Evolutionary conservation across 2,113 vertebrate genomes (phyloP).

Genomic region (Catharus fuscescens): DNA sequence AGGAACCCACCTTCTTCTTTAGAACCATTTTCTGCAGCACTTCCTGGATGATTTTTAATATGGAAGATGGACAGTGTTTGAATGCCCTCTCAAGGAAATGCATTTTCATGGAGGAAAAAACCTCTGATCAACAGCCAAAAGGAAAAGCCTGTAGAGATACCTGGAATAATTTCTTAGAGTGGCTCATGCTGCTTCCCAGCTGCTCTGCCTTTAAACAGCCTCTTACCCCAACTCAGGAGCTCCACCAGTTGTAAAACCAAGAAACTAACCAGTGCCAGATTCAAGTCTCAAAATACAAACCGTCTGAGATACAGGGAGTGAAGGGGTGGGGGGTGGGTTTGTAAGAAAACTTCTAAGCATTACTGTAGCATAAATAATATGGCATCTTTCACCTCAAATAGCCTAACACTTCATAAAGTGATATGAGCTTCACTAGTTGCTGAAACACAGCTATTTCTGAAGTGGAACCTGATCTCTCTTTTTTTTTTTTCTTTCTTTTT

Average conservation of each 20-base stretch:
- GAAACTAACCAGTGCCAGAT: constrained; percentile 33
- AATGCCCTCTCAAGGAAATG: neutral
- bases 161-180: neutral
- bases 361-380: constrained; percentile 58
- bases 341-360: constrained; percentile 40
- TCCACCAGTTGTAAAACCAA: constrained; percentile 38
- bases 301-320: neutral
- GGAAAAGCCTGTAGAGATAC: neutral
- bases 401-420: constrained; percentile 63
- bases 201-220: neutral
- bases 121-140: neutral
- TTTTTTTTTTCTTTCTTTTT: neutral
- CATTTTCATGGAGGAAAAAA: neutral
- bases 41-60: neutral
- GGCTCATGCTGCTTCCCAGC: neutral
- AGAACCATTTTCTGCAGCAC: neutral
- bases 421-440: constrained; percentile 41
- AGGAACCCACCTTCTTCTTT: neutral
- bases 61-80: neutral
- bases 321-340: neutral
- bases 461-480: constrained; percentile 18
- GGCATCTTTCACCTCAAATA: constrained; percentile 63
- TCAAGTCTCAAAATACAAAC: constrained; percentile 15
- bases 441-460: constrained; percentile 61
- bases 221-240: neutral